Evolutionary conservation across 2,797 vertebrate genomes (phyloP).

Genomic region (Cygnus olor): DNA sequence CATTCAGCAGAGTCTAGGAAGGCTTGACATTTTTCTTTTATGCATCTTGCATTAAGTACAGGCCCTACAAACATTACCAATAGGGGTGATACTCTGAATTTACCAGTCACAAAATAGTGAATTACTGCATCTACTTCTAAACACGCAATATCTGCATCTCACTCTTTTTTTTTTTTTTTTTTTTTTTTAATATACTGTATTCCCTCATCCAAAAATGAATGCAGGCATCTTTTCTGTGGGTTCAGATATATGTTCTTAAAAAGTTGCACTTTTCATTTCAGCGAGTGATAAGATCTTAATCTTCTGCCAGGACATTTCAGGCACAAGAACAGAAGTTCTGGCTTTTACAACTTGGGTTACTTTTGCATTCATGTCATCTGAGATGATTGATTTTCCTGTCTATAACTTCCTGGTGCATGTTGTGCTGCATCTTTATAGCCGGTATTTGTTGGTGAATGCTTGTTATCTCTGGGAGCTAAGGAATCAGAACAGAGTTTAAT

Average conservation of each 20-base stretch:
- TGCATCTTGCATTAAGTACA: background rate
- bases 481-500: slow-evolving; percentile 50
- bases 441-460: slow-evolving; percentile 17
- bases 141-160: background rate
- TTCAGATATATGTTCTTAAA: background rate
- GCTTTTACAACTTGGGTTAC: background rate
- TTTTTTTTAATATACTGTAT: background rate
- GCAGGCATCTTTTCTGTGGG: background rate
- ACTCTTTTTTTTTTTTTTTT: background rate
- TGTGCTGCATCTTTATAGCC: slow-evolving; percentile 32
- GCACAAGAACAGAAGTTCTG: slow-evolving; percentile 1
- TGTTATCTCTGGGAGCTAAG: slow-evolving; percentile 11
- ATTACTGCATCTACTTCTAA: background rate
- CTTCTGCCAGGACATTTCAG: slow-evolving; percentile 12
- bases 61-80: background rate
- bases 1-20: background rate
- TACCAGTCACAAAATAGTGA: background rate
- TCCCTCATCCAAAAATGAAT: background rate
- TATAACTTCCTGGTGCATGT: slow-evolving; percentile 6
- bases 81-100: background rate
- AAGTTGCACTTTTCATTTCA: slow-evolving; percentile 12
- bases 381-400: slow-evolving; percentile 33
- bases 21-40: background rate
- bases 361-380: background rate
- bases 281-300: slow-evolving; percentile 19